Conservation (phyloP, 2,797 vertebrate genomes). For the Rhabdophis nuchalis region DNA sequence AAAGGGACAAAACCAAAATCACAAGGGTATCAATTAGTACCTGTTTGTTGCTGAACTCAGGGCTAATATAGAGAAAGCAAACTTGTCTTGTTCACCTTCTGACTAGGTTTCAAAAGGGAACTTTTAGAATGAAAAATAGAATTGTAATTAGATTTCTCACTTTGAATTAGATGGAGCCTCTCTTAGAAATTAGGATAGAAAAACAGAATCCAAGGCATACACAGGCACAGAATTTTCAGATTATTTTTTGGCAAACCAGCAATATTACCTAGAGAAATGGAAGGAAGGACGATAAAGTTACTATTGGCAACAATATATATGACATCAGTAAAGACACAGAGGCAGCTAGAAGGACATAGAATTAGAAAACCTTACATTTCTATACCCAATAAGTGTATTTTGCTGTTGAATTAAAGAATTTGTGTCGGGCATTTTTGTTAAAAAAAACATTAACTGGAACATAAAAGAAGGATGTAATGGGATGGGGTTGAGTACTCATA, state of each 20-base stretch:
- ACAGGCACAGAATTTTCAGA: background rate
- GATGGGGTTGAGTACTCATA: background rate
- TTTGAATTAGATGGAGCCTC: background rate
- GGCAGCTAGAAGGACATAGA: background rate
- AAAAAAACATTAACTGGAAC: background rate
- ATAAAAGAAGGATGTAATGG: background rate
- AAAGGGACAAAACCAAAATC: background rate
- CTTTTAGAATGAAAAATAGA: too few species aligned
- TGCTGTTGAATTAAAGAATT: background rate
- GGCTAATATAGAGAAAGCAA: background rate
- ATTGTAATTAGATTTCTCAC: background rate
- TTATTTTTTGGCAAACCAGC: background rate
- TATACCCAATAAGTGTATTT: background rate
- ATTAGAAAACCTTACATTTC: background rate
- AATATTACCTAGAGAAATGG: background rate
- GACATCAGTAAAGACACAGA: accelerated
- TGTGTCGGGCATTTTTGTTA: background rate
- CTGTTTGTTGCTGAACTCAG: accelerated
- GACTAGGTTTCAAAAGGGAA: background rate
- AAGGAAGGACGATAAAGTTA: background rate
- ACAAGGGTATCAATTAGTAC: background rate
- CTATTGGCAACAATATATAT: background rate
- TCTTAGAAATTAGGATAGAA: accelerated
- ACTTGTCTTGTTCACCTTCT: accelerated
- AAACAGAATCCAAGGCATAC: background rate